Evolutionary conservation across 2,888 invertebrate species (phyloP), one percentile per base, ranked within the genome.

Genomic region (Empis livida): DNA sequence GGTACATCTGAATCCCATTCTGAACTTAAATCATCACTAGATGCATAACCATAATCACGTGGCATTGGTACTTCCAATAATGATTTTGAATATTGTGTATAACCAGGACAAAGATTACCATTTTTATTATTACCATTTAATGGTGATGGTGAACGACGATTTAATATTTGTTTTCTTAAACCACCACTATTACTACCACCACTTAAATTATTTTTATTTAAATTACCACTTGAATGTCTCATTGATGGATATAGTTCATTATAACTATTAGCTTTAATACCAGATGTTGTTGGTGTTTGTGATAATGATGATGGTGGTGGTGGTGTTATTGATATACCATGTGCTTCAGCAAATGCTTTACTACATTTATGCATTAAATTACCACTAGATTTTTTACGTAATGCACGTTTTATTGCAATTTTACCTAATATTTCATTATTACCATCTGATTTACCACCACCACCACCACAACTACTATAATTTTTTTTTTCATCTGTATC

Each of bases 1-100:
- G 79, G 76, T 9, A 79, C 83, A 67, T 89, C 89, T 2, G 87
- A 88, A 63, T 91, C 90, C 90, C 91, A 91, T 62, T 91, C 91
- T 13, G 90, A 90, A 65, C 88, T 89, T 51, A 91, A 77, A 67
- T 91, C 91, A 66, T 92, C 91, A 62, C 87, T 88, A 55, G 87
- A 87, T n/a, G 88, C 86, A 60, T 90, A 89, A 13, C 87, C 89
- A 65, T 86, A 92, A 61, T 91, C 91, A 52, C 80, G 72, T 30
- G 75, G 75, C 72, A 79, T 75, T 0, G 86, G 86, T 54, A 89
- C 87, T 60, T 84, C 80, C 54, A 87, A 67, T 45, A 89, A 67
- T 20, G 82, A 83, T 58, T 78, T 81, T 57, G 84, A 79, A 72
- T 89, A 87, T 65, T 86, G 85, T 53, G 84, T 84, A 60, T 90